Base-by-base conservation (phyloP, 2,888 invertebrate species). In the Parapristionchus giblindavisi region DNA sequence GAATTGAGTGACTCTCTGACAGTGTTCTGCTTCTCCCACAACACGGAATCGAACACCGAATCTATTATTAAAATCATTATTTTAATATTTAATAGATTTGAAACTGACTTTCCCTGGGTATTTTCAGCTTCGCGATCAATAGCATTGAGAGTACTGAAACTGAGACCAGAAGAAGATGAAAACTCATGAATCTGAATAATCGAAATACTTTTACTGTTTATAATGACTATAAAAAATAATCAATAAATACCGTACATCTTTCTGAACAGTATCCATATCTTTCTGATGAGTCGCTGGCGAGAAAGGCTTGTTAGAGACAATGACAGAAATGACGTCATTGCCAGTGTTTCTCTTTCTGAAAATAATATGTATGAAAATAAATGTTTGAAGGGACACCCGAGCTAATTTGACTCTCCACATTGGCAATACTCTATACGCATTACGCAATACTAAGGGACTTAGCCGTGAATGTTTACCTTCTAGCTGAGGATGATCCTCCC, bases 11-110 rank as follows among this genome's bases (percentile, higher is more conserved):
- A 65, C 63, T 65, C 63, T 65, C 43, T 43, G 63, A 29, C 63
- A 65, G 27, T 65, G 40, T 29, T 65, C 63, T 29, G 17, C 63
- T 32, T 65, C 63, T 5, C 63, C 63, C 11, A 65, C 63, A 5
- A 65, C 63, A 29, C 63, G 63, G 63, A 65, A 65, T 21, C 63
- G 63, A 17, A 65, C 63, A 8, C 63, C 63, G 63, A 65, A 65
- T 65, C 63, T 65, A 29, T 14, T 17, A 43, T 43, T 17, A 8
- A 43, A 43, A 43, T 17, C 43, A 14, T 17, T 14, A 43, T 43
- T 43, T 58, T 2, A 34, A 29, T n/a, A 58, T 24, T 29, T 27
- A 27, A 32, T 56, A 6, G 56, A 11, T 6, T 14, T 3, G 17
- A n/a, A 4, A 8, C 63, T 65, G n/a, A 65, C 63, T 43, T 43